Evolutionary conservation across 2,797 vertebrate genomes (phyloP).

Genomic region (Chiloscyllium punctatum): DNA sequence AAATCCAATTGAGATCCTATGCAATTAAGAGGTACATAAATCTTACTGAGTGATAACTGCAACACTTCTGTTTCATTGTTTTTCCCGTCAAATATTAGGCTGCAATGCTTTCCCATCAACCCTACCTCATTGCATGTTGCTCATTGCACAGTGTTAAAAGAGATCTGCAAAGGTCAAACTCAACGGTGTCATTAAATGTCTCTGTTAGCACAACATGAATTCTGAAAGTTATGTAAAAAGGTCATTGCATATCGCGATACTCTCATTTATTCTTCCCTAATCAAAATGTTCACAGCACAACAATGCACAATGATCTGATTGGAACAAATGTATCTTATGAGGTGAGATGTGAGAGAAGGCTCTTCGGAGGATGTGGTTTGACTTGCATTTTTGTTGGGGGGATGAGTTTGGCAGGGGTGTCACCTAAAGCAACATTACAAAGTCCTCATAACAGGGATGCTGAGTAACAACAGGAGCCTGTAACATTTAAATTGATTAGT

Average conservation of each 20-base stretch:
- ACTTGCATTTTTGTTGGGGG: not conserved
- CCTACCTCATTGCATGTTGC: not conserved
- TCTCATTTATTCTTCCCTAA: not conserved
- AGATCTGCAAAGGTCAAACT: not conserved
- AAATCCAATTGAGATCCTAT: not conserved
- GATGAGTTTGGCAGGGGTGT: too few species aligned
- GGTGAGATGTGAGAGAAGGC: not conserved
- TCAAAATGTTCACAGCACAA: not conserved
- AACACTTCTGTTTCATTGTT: not conserved
- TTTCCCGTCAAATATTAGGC: not conserved
- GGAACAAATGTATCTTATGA: not conserved
- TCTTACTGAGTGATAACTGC: not conserved
- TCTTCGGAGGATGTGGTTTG: slow-evolving; percentile 25
- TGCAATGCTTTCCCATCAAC: not conserved
- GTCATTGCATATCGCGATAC: not conserved
- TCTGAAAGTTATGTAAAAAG: slow-evolving; percentile 8
- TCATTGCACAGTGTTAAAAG: not conserved
- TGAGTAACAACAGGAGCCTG: slow-evolving; percentile 16
- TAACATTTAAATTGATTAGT: slow-evolving; percentile 27
- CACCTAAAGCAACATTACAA: not conserved
- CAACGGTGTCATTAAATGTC: not conserved
- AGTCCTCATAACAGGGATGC: not conserved
- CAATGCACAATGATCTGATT: not conserved
- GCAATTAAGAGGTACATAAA: not conserved
- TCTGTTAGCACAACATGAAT: not conserved